Evolutionary conservation across 2,113 vertebrate species (phyloP).

Genomic region (Dendrocopos noguchii): DNA sequence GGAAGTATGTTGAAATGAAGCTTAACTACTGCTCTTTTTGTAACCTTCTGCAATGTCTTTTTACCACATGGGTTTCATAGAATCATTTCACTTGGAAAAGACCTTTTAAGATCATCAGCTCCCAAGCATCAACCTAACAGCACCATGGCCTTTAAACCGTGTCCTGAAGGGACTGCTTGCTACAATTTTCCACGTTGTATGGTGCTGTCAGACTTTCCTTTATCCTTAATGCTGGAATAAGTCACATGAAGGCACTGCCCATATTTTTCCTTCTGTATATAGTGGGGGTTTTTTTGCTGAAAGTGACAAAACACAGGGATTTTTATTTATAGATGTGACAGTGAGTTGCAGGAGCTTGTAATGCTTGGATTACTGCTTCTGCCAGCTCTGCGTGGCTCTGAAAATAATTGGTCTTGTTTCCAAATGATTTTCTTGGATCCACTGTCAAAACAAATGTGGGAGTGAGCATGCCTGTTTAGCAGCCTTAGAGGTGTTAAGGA

Average conservation of each 20-base stretch:
- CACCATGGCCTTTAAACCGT: too few relatives aligned
- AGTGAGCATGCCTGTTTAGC: not conserved
- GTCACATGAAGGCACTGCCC: not conserved
- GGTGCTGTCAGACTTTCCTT: not conserved
- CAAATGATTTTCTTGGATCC: not conserved
- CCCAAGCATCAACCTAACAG: too few relatives aligned
- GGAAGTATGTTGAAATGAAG: not conserved
- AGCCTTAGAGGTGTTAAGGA: not conserved
- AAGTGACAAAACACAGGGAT: not conserved
- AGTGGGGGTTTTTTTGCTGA: not conserved
- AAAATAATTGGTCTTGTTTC: not conserved
- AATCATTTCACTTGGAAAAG: too few relatives aligned
- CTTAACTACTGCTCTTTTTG: not conserved
- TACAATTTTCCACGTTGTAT: not conserved
- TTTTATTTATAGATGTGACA: slow-evolving; percentile 10
- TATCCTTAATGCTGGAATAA: not conserved
- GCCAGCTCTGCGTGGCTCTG: not conserved
- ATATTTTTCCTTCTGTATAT: not conserved
- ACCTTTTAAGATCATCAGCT: too few relatives aligned
- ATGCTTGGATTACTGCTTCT: not conserved
- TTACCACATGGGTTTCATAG: not conserved
- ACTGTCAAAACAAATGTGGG: not conserved
- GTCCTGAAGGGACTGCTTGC: too few relatives aligned
- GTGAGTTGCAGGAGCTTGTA: not conserved
- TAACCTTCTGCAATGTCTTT: not conserved